Conservation (phyloP, 2,797 vertebrate species). For the Anabas testudineus region DNA sequence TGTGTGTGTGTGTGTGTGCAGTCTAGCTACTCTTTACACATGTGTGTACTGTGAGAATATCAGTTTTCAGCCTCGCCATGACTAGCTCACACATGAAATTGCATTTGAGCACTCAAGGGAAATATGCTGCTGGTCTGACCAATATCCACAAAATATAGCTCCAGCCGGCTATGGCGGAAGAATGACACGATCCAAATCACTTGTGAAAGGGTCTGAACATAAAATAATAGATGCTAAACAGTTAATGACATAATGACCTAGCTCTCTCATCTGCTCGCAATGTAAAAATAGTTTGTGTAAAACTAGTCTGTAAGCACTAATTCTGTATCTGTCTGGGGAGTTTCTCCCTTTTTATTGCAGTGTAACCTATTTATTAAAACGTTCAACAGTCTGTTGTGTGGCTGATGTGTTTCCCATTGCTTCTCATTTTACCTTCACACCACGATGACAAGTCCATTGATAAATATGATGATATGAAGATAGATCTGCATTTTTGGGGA, state of each 20-base stretch:
- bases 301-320: constrained; percentile 4
- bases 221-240: constrained; percentile 45
- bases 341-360: constrained; percentile 25
- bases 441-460: constrained; percentile 19
- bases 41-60: constrained; percentile 49
- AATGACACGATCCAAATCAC: constrained; percentile 72
- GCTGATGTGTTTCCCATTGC: constrained; percentile 13
- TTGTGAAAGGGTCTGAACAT: constrained; percentile 51
- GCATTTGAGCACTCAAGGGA: constrained; percentile 83
- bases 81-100: constrained; percentile 78
- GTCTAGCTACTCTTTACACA: constrained; percentile 48
- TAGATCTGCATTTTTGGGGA: background rate
- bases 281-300: background rate
- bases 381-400: constrained; percentile 1
- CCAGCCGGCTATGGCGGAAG: constrained; percentile 50
- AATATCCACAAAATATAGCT: constrained; percentile 71
- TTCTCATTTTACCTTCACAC: constrained; percentile 25
- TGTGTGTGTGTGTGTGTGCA: constrained; percentile 3
- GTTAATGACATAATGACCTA: constrained; percentile 43
- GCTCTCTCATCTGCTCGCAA: constrained; percentile 15
- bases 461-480: background rate
- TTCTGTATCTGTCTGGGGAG: background rate
- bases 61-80: constrained; percentile 51
- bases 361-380: constrained; percentile 30
- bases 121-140: constrained; percentile 78